A percentile compares a stretch with the other conserved stretches of the same genome.
Conservation (phyloP, 2,113 vertebrate genomes). For the Myocastor coypus region DNA sequence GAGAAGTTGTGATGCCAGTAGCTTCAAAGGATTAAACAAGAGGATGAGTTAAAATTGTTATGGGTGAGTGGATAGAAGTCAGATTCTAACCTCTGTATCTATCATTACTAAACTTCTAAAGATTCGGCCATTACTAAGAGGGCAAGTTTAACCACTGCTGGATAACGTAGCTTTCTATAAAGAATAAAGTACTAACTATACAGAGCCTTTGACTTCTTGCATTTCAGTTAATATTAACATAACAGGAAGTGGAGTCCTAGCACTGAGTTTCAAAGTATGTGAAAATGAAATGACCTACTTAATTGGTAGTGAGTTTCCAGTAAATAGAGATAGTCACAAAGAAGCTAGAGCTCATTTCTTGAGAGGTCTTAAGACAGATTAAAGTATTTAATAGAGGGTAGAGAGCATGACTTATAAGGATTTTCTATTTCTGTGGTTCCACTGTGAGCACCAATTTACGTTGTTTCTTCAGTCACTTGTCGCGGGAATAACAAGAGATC, state of each 20-base stretch:
- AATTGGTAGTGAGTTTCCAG: slow-evolving; percentile 30
- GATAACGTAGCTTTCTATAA: slow-evolving; percentile 69
- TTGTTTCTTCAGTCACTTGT: slow-evolving; percentile 3
- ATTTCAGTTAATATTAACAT: slow-evolving; percentile 43
- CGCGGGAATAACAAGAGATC: background rate
- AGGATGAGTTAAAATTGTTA: slow-evolving; percentile 38
- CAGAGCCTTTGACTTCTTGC: slow-evolving; percentile 51
- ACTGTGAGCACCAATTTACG: slow-evolving; percentile 22
- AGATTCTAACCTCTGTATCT: slow-evolving; percentile 54
- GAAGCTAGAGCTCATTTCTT: slow-evolving; percentile 37
- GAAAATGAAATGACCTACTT: slow-evolving; percentile 60
- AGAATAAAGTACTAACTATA: slow-evolving; percentile 60
- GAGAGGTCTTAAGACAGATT: slow-evolving; percentile 7
- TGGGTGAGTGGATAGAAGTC: slow-evolving; percentile 15
- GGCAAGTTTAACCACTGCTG: slow-evolving; percentile 60
- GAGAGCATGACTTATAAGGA: slow-evolving; percentile 28
- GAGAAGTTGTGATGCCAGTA: background rate
- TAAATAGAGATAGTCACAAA: slow-evolving; percentile 32
- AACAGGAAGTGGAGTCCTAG: slow-evolving; percentile 36
- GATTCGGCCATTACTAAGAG: slow-evolving; percentile 57
- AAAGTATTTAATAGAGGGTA: background rate
- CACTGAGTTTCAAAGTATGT: slow-evolving; percentile 32
- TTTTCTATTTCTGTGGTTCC: slow-evolving; percentile 8
- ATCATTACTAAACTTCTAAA: slow-evolving; percentile 64
- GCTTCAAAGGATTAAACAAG: slow-evolving; percentile 61